A percentile compares a stretch with the other conserved stretches of the same genome.
Conservation (phyloP, 2,888 invertebrate genomes). For the Hoplodrina ambigua region DNA sequence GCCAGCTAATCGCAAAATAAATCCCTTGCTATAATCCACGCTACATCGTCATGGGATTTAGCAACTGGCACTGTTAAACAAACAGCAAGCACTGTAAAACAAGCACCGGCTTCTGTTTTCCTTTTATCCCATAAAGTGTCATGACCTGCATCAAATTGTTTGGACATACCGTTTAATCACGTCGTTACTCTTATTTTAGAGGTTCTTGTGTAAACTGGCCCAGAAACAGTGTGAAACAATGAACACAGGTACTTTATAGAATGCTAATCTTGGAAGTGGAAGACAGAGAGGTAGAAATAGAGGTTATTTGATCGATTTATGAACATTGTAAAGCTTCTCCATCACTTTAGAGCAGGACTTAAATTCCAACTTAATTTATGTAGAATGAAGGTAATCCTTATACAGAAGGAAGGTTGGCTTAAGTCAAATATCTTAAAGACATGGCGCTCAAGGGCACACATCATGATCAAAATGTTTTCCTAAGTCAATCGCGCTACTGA, state of each 20-base stretch:
- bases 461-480: constrained; percentile 29
- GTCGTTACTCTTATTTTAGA: constrained; percentile 64
- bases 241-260: constrained; percentile 39
- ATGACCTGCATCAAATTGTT: constrained; percentile 60
- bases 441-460: not conserved
- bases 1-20: not conserved
- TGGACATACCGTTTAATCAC: constrained; percentile 61
- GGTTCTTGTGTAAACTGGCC: constrained; percentile 62
- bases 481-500: constrained; percentile 27
- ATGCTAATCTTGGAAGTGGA: constrained; percentile 38
- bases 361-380: not conserved
- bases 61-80: constrained; percentile 24
- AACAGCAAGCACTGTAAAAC: constrained; percentile 26
- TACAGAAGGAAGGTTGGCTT: not conserved
- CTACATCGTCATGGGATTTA: constrained; percentile 18
- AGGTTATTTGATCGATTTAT: not conserved
- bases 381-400: too few species aligned
- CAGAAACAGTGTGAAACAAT: constrained; percentile 56
- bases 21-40: constrained; percentile 2
- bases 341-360: not conserved
- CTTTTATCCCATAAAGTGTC: constrained; percentile 54
- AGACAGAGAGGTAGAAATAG: not conserved
- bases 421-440: not conserved
- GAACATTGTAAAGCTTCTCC: not conserved
- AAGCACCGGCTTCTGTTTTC: constrained; percentile 27